Evolutionary conservation across 1,140 invertebrate genomes (phyloP).

Genomic region (Drosophila baimaii): DNA sequence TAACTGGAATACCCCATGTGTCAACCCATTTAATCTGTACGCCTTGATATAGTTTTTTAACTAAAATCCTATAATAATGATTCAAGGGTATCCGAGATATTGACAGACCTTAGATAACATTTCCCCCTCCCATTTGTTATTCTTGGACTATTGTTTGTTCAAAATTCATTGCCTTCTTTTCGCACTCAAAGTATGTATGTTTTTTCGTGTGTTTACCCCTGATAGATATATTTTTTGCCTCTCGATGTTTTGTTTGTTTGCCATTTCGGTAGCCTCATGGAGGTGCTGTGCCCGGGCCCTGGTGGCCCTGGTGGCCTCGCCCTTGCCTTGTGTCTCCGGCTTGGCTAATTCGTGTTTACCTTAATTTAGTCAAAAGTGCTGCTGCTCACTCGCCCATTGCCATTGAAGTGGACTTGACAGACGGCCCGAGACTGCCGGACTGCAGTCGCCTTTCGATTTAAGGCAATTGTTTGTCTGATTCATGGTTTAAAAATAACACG

Average conservation of each 20-base stretch:
- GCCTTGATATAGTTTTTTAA: background rate
- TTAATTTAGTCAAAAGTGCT: slow-evolving; percentile 55
- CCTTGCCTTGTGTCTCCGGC: slow-evolving; percentile 50
- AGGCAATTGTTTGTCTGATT: slow-evolving; percentile 68
- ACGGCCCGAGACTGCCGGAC: slow-evolving; percentile 6
- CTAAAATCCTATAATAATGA: background rate
- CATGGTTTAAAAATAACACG: slow-evolving; percentile 64
- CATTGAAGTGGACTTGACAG: slow-evolving; percentile 54
- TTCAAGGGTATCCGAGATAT: slow-evolving; percentile 54
- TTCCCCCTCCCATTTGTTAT: slow-evolving; percentile 47
- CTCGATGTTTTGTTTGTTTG: slow-evolving; percentile 45
- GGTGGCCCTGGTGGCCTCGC: slow-evolving; percentile 39
- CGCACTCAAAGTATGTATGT: slow-evolving; percentile 59
- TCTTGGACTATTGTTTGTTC: slow-evolving; percentile 54
- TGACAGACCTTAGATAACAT: slow-evolving; percentile 62
- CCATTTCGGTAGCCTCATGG: slow-evolving; percentile 62
- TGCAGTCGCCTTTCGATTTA: slow-evolving; percentile 50
- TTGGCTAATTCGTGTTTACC: slow-evolving; percentile 72
- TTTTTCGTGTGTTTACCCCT: slow-evolving; percentile 43
- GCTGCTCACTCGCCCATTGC: slow-evolving; percentile 30
- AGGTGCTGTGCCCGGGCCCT: slow-evolving; percentile 21
- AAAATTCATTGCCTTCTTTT: slow-evolving; percentile 55
- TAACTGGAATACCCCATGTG: background rate
- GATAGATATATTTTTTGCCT: slow-evolving; percentile 34
- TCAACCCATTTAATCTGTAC: slow-evolving; percentile 1